A percentile compares a stretch with the other conserved stretches of the same genome.
Evolutionary conservation across 2,113 vertebrate genomes (phyloP).

Genomic region (Motacilla tschutschensis): DNA sequence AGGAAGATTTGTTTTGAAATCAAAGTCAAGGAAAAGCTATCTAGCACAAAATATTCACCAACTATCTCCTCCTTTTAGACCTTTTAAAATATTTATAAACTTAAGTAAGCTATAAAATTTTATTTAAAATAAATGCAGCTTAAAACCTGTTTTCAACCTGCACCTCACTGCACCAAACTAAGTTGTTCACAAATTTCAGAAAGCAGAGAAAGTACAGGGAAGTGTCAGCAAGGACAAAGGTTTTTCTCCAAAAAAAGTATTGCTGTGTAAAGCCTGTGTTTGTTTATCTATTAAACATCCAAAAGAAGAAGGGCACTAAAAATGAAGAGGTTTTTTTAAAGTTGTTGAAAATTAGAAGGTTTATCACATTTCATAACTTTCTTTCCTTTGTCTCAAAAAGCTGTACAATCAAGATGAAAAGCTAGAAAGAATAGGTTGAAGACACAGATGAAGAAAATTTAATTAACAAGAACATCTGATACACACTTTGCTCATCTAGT

Average conservation of each 20-base stretch:
- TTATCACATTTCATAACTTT: background rate
- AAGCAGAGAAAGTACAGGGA: background rate
- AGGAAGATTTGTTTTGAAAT: background rate
- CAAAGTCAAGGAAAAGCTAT: background rate
- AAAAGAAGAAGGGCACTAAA: background rate
- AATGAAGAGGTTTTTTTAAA: background rate
- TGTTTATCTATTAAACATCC: background rate
- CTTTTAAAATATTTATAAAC: background rate
- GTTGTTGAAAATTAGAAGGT: background rate
- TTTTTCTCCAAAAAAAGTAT: background rate
- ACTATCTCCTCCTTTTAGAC: background rate
- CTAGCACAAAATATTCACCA: background rate
- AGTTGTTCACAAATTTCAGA: background rate
- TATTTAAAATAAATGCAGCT: background rate
- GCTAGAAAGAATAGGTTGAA: background rate
- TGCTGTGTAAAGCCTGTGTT: background rate
- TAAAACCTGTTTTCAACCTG: background rate
- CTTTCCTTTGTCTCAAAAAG: background rate
- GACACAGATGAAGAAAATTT: background rate
- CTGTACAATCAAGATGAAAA: background rate
- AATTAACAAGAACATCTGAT: background rate
- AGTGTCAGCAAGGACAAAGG: background rate
- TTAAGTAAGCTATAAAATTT: background rate
- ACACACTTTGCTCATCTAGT: background rate
- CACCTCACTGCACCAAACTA: background rate